A percentile compares a stretch with the other conserved stretches of the same genome.
Evolutionary conservation across 2,888 invertebrate species (phyloP).

Genomic region (Arge pagana): DNA sequence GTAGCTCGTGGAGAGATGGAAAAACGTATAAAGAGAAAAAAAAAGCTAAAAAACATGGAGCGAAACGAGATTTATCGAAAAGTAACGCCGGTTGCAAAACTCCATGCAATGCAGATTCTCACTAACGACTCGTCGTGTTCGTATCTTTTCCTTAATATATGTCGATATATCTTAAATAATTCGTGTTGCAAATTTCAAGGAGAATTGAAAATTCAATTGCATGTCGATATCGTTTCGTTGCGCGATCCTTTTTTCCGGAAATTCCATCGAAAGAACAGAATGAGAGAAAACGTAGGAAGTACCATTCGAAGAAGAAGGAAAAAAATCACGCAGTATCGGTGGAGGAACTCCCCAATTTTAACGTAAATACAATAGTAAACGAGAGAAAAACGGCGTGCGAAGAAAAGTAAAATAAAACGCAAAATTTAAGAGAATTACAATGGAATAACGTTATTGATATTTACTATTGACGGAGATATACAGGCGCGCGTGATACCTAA

Average conservation of each 20-base stretch:
- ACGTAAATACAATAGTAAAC: conserved; percentile 51
- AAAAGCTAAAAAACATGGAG: background rate
- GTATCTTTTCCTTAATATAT: too few relatives aligned
- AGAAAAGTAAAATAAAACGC: conserved; percentile 46
- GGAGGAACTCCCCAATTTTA: conserved; percentile 43
- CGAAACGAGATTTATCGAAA: background rate
- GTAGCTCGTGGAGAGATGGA: background rate
- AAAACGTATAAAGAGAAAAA: background rate
- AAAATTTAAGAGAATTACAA: too few relatives aligned
- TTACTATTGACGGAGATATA: conserved; percentile 25
- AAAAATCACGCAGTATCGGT: conserved; percentile 40
- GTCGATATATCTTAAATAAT: too few relatives aligned
- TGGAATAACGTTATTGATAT: conserved; percentile 45
- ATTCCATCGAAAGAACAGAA: too few relatives aligned
- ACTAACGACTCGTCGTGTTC: too few relatives aligned
- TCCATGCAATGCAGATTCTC: too few relatives aligned
- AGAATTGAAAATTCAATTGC: too few relatives aligned
- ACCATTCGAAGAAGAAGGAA: conserved; percentile 30
- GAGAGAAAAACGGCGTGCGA: conserved; percentile 51
- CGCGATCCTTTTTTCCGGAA: too few relatives aligned
- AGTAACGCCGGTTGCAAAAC: too few relatives aligned
- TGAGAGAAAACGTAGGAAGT: too few relatives aligned
- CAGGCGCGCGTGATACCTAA: conserved; percentile 4
- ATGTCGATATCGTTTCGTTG: too few relatives aligned
- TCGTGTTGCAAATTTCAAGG: too few relatives aligned